These are phyloP conservation scores for Pangasianodon gigas DNA, from an alignment of 2,113 vertebrate species.

Conservation along the genomic window DNA sequence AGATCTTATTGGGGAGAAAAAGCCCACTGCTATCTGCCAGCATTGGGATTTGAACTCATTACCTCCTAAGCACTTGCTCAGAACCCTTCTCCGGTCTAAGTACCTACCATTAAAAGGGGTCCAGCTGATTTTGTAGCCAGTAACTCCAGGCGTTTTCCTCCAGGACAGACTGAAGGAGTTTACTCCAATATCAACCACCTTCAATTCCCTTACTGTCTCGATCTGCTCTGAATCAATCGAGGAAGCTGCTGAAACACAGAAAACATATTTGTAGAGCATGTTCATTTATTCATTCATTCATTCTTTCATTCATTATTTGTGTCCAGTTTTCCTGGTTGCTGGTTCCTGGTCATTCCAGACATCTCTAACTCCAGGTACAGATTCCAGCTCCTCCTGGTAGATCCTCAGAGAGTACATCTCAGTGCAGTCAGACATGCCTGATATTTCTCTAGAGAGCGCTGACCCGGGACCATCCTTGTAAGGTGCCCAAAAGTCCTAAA, in stretches of 20 bases:
- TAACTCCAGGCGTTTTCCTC: conserved; percentile 73
- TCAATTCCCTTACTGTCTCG: conserved; percentile 73
- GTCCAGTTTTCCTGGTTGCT: background rate
- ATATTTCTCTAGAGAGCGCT: background rate
- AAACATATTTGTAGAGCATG: background rate
- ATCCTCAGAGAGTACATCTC: background rate
- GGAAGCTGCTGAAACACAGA: conserved; percentile 57
- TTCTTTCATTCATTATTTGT: background rate
- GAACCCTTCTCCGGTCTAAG: background rate
- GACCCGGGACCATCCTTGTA: background rate
- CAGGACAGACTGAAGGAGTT: conserved; percentile 78
- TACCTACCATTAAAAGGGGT: conserved; percentile 71
- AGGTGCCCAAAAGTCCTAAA: background rate
- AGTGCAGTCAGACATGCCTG: background rate
- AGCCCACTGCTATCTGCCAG: background rate
- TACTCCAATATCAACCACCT: conserved; percentile 71
- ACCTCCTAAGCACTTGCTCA: background rate
- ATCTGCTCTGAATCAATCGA: conserved; percentile 67
- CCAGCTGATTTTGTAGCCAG: conserved; percentile 84
- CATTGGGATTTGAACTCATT: background rate
- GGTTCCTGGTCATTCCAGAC: background rate
- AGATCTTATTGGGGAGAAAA: background rate
- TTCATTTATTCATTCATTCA: background rate
- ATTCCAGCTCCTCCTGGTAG: background rate
- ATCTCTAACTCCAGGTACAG: background rate